A percentile compares a stretch with the other conserved stretches of the same genome.
phyloP scores from a whole-genome alignment of 1,140 invertebrate genomes.

The Drosophila orena region DNA sequence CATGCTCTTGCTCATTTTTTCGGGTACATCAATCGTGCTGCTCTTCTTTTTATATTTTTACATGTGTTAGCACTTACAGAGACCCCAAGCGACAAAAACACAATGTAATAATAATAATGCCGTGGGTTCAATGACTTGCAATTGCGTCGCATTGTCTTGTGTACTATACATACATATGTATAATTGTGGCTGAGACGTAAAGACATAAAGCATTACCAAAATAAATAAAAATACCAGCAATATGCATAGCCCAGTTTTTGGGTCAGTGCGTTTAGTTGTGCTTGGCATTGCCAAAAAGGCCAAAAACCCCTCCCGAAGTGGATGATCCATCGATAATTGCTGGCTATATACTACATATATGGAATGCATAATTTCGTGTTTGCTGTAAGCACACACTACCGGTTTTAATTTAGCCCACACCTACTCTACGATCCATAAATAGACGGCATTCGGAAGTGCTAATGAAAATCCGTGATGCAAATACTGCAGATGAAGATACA shows the following conservation, averaged over 20 bases:
- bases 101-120: conserved; percentile 34
- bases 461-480: conserved; percentile 34
- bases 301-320: conserved; percentile 8
- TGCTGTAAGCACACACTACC: neutral
- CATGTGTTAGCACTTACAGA: conserved; percentile 46
- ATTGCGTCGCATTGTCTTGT: conserved; percentile 27
- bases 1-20: conserved; percentile 18
- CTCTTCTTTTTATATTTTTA: conserved; percentile 34
- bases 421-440: conserved; percentile 24
- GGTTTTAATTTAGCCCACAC: conserved; percentile 18
- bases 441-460: conserved; percentile 9
- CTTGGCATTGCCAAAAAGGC: conserved; percentile 26
- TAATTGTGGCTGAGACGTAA: conserved; percentile 28
- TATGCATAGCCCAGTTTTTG: conserved; percentile 29
- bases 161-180: neutral
- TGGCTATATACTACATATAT: no score
- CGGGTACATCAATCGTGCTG: conserved; percentile 19
- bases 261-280: conserved; percentile 32
- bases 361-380: conserved; percentile 26
- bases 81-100: conserved; percentile 4
- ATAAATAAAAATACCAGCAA: conserved; percentile 21
- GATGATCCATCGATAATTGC: conserved; percentile 14
- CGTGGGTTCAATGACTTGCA: conserved; percentile 53
- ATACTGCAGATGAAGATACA: conserved; percentile 8
- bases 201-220: conserved; percentile 52